A percentile compares a stretch with the other conserved stretches of the same genome.
Evolutionary conservation across 2,113 vertebrate genomes (phyloP).

Genomic region (Spheniscus mendiculus): DNA sequence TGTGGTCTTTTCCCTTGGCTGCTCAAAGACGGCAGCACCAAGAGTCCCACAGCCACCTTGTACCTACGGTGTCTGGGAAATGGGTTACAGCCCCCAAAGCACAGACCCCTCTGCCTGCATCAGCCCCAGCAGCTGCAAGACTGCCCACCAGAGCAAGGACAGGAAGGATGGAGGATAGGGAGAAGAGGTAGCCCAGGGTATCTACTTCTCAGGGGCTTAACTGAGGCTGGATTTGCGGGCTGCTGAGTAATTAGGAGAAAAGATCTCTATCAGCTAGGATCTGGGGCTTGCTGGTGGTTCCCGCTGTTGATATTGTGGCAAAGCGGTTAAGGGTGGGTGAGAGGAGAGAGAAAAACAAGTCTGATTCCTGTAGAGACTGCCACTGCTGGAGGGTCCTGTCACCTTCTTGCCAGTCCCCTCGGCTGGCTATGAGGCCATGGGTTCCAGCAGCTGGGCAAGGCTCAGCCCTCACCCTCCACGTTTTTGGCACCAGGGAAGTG

Average conservation of each 20-base stretch:
- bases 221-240: neutral
- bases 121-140: neutral
- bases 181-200: neutral
- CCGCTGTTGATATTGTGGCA: neutral
- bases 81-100: neutral
- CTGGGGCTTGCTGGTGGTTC: neutral
- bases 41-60: neutral
- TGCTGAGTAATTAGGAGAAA: neutral
- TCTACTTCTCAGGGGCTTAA: neutral
- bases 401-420: neutral
- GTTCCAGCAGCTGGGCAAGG: neutral
- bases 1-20: neutral
- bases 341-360: neutral
- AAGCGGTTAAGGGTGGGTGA: neutral
- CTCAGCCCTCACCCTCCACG: neutral
- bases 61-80: too few relatives aligned
- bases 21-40: neutral
- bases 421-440: fast-evolving
- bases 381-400: neutral
- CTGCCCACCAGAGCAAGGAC: neutral
- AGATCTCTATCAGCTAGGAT: neutral
- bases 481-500: neutral
- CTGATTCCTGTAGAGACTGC: neutral
- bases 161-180: neutral
- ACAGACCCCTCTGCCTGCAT: neutral